A percentile compares a stretch with the other conserved stretches of the same genome.
Evolutionary conservation across 2,113 vertebrate genomes (phyloP).

Genomic region (Uria lomvia): DNA sequence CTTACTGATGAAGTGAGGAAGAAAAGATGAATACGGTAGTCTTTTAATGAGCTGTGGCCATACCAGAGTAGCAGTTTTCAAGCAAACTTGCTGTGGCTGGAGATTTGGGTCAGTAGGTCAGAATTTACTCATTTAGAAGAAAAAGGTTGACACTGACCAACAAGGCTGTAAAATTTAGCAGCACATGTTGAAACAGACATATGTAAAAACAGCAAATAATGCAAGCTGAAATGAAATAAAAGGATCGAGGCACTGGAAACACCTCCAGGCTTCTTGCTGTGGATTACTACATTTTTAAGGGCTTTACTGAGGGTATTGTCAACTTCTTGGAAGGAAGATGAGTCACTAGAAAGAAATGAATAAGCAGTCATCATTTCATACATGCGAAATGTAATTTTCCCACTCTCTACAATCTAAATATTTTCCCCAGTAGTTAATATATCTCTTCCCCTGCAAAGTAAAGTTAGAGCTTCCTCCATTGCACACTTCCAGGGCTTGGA

Average conservation of each 20-base stretch:
- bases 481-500: not conserved
- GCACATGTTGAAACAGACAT: accelerated
- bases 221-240: not conserved
- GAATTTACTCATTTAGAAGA: not conserved
- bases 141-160: not conserved
- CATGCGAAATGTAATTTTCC: not conserved
- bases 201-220: not conserved
- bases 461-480: not conserved
- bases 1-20: not conserved
- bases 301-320: not conserved
- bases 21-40: not conserved
- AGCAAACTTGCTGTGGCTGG: not conserved
- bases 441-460: not conserved
- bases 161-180: not conserved
- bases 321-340: not conserved
- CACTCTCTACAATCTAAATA: not conserved
- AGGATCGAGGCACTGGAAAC: not conserved
- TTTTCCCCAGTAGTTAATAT: not conserved
- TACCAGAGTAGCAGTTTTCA: not conserved
- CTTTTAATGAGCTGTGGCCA: not conserved
- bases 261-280: not conserved
- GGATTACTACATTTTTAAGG: not conserved
- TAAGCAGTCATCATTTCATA: not conserved
- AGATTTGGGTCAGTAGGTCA: not conserved
- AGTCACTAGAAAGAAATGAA: not conserved